phyloP scores from a whole-genome alignment of 1,140 invertebrate genomes.

The Mylabris phalerata region DNA sequence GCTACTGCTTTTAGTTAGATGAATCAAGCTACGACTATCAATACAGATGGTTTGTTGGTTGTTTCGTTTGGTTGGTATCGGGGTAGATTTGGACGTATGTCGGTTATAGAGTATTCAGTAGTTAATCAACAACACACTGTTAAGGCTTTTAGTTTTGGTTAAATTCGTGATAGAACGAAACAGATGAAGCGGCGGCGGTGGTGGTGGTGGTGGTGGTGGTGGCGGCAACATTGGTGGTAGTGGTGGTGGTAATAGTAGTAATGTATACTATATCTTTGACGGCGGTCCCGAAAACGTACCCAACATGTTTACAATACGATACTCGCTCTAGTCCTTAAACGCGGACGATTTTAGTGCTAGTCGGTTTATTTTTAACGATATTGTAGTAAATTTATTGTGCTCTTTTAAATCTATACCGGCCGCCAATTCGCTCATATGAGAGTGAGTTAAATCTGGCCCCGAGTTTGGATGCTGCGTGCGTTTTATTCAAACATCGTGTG shows the following conservation, averaged over 20 bases:
- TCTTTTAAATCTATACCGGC: no score
- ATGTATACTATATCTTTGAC: background rate
- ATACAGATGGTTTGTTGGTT: constrained; percentile 13
- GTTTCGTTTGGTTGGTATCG: constrained; percentile 20
- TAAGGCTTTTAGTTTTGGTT: constrained; percentile 21
- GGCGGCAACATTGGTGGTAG: constrained; percentile 6
- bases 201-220: background rate
- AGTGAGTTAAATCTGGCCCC: background rate
- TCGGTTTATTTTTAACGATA: background rate
- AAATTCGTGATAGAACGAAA: constrained; percentile 24
- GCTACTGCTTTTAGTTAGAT: constrained; percentile 24
- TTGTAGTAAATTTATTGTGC: no score
- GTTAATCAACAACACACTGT: constrained; percentile 35
- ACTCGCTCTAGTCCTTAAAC: no score
- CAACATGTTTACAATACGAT: no score
- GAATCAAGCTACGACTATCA: constrained; percentile 23
- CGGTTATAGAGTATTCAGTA: constrained; percentile 26
- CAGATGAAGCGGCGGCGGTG: constrained; percentile 21
- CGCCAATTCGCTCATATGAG: no score
- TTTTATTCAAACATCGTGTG: constrained; percentile 5
- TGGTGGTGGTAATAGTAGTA: constrained; percentile 5
- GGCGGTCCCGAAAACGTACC: no score
- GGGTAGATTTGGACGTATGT: constrained; percentile 25
- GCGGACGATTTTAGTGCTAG: background rate
- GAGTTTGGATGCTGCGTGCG: background rate